Evolutionary conservation across 2,113 vertebrate genomes (phyloP).

Genomic region (Myiozetetes cayanensis): DNA sequence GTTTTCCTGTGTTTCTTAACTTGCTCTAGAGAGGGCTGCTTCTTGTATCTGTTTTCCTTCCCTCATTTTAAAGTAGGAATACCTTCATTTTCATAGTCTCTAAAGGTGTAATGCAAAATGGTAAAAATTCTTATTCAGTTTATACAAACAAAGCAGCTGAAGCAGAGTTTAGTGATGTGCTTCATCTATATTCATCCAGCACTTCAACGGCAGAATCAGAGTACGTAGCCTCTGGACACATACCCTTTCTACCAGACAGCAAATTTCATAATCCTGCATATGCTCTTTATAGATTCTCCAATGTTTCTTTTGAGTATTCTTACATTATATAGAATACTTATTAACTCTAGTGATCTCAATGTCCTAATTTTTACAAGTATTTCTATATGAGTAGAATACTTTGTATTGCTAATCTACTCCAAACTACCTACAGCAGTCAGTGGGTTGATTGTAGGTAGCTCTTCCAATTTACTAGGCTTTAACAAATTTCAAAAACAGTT

Average conservation of each 20-base stretch:
- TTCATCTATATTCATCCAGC: background rate
- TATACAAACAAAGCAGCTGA: conserved; percentile 8
- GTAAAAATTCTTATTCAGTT: background rate
- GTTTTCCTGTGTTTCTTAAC: conserved; percentile 1
- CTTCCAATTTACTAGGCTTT: background rate
- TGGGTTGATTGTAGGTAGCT: background rate
- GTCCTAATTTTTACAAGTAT: background rate
- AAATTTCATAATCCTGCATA: background rate
- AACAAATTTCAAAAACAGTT: background rate
- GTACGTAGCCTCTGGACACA: background rate
- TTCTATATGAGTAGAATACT: background rate
- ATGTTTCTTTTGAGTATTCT: background rate
- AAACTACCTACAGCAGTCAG: background rate
- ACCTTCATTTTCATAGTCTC: background rate
- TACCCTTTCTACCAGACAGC: background rate
- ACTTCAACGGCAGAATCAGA: background rate
- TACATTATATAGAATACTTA: background rate
- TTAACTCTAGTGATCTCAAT: background rate
- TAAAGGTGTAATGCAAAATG: background rate
- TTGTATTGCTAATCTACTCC: background rate
- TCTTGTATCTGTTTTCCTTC: background rate
- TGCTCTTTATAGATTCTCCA: background rate
- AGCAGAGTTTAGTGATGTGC: background rate
- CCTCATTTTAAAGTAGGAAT: background rate
- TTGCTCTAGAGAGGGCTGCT: background rate